Evolutionary conservation across 2,113 vertebrate genomes (phyloP).

Genomic region (Paraplagusia blochii): DNA sequence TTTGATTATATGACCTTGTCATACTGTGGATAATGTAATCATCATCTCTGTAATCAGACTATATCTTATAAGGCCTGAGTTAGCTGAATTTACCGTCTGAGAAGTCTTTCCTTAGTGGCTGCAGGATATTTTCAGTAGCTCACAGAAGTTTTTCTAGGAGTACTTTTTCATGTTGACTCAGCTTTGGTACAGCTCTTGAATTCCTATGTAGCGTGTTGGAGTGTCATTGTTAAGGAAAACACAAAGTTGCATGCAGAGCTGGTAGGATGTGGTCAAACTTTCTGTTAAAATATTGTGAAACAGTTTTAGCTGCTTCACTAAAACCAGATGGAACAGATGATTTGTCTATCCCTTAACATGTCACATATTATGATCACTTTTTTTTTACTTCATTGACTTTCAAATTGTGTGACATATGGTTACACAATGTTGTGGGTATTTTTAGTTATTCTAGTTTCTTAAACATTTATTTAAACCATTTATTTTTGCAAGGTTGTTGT

Average conservation of each 20-base stretch:
- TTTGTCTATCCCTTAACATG: neutral
- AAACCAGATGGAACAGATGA: neutral
- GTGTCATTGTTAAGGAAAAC: neutral
- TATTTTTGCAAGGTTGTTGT: slow-evolving; percentile 1
- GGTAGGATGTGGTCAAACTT: slow-evolving; percentile 3
- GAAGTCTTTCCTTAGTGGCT: too few relatives aligned
- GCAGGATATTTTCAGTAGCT: neutral
- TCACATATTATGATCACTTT: neutral
- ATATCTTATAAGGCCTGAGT: too few relatives aligned
- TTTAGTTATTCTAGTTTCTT: slow-evolving; percentile 9
- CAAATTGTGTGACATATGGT: slow-evolving; percentile 14
- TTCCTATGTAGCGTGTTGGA: neutral
- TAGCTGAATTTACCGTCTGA: too few relatives aligned
- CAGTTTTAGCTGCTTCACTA: neutral
- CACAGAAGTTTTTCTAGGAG: neutral
- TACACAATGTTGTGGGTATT: slow-evolving; percentile 12
- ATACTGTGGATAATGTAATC: too few relatives aligned
- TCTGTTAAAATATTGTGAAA: neutral
- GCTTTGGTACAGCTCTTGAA: neutral
- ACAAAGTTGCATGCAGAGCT: neutral
- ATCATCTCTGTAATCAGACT: too few relatives aligned
- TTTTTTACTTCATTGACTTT: neutral
- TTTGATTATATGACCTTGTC: too few relatives aligned
- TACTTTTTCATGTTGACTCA: neutral
- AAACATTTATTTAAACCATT: slow-evolving; percentile 9